Percentiles rank a stretch among this genome's conserved stretches.
These are phyloP conservation scores for Mus minutoides DNA, from an alignment of 2,797 vertebrate species.

Conservation along the genomic window DNA sequence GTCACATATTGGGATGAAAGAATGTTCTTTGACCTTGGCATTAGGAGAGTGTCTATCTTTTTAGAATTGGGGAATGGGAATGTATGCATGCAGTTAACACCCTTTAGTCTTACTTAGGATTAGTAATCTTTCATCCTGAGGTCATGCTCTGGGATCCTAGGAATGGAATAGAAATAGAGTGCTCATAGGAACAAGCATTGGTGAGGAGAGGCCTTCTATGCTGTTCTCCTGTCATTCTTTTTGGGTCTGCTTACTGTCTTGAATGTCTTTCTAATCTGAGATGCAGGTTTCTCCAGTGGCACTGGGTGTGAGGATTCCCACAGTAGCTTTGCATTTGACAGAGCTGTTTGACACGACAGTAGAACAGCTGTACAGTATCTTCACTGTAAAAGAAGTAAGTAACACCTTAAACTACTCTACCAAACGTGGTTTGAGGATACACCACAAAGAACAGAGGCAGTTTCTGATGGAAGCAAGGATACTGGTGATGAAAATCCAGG, in stretches of 20 bases:
- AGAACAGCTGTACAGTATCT: slow-evolving; percentile 82
- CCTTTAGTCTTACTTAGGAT: background rate
- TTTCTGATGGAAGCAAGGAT: slow-evolving; percentile 6
- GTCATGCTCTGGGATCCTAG: background rate
- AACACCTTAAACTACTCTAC: background rate
- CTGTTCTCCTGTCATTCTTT: background rate
- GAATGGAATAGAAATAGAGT: background rate
- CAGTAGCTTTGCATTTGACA: slow-evolving; percentile 81
- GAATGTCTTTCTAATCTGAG: background rate
- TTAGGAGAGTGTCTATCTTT: background rate
- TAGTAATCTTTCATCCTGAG: background rate
- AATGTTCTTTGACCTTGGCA: background rate
- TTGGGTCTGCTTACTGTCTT: background rate
- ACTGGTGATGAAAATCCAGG: background rate
- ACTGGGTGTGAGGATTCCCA: slow-evolving; percentile 85
- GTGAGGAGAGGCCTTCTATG: background rate
- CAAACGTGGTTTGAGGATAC: background rate
- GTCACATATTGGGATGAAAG: background rate
- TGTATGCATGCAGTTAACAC: background rate
- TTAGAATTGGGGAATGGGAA: background rate
- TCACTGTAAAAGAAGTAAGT: slow-evolving; percentile 84
- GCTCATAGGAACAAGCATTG: background rate
- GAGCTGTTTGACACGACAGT: slow-evolving; percentile 78
- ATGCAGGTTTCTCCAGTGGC: slow-evolving; percentile 69
- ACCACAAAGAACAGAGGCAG: background rate